Evolutionary conservation across 2,888 invertebrate genomes (phyloP).

Genomic region (Chymomyza amoena): DNA sequence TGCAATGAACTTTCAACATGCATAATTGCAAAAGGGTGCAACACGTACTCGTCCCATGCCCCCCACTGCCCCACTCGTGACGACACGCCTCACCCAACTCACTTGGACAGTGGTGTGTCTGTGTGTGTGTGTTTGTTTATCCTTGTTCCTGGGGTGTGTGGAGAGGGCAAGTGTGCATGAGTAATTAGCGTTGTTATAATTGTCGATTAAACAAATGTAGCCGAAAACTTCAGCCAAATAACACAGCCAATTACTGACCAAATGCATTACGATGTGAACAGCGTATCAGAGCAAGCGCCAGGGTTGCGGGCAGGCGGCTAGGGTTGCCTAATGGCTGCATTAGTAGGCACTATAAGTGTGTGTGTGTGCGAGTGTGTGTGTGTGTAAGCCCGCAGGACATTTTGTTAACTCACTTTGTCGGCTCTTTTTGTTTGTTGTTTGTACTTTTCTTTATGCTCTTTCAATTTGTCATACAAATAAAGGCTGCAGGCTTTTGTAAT

Average conservation of each 20-base stretch:
- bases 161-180: slow-evolving; percentile 9
- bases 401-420: slow-evolving; percentile 1
- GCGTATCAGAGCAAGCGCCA: not conserved
- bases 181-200: slow-evolving; percentile 60
- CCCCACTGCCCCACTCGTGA: not conserved
- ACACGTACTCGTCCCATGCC: slow-evolving; percentile 28
- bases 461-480: not conserved
- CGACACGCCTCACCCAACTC: not conserved
- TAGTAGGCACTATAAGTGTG: not conserved
- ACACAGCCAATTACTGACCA: slow-evolving; percentile 1
- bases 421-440: not conserved
- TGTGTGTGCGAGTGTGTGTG: not conserved
- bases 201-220: slow-evolving; percentile 28
- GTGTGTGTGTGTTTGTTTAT: slow-evolving; percentile 1
- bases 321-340: not conserved
- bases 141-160: not conserved
- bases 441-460: not conserved
- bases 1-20: slow-evolving; percentile 2
- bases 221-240: slow-evolving; percentile 11
- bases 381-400: slow-evolving; percentile 15
- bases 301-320: not conserved
- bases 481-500: not conserved
- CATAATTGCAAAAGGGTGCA: slow-evolving; percentile 13
- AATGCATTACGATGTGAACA: slow-evolving; percentile 1
- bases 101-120: no score